phyloP scores from a whole-genome alignment of 53 echinoderm and acorn worm genomes.

The Arbacia lixula region DNA sequence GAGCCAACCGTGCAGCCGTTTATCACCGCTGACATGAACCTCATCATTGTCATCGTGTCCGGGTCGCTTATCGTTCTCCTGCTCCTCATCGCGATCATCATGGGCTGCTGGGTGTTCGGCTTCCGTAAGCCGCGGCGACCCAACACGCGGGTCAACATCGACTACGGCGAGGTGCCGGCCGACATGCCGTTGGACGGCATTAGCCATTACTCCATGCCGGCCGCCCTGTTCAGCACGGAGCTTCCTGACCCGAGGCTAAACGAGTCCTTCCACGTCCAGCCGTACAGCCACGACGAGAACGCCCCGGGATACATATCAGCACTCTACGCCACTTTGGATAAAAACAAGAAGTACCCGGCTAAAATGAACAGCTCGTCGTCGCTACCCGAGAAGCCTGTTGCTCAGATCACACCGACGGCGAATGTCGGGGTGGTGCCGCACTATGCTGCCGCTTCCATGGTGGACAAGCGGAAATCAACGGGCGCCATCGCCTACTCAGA shows the following conservation, averaged over 20 bases:
- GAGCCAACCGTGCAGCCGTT: conserved; percentile 33
- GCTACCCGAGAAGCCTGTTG: conserved; percentile 73
- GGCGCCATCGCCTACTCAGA: conserved; percentile 46
- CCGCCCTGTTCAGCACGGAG: conserved; percentile 51
- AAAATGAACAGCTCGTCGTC: conserved; percentile 55
- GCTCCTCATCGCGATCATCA: conserved; percentile 65
- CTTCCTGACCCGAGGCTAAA: conserved; percentile 25
- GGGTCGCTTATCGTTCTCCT: conserved; percentile 79
- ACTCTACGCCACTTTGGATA: conserved; percentile 88
- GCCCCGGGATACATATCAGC: conserved; percentile 87
- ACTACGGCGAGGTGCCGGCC: conserved; percentile 48
- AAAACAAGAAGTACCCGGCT: conserved; percentile 51
- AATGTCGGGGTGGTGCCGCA: conserved; percentile 10
- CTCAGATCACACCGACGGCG: conserved; percentile 75
- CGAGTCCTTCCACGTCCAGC: conserved; percentile 24
- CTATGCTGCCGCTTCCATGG: conserved; percentile 19
- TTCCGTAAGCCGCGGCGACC: conserved; percentile 78
- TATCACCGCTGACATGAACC: conserved; percentile 68
- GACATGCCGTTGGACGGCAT: conserved; percentile 52
- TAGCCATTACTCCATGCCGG: conserved; percentile 50
- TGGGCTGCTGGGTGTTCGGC: conserved; percentile 84
- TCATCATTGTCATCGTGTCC: conserved; percentile 73
- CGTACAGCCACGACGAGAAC: conserved; percentile 58
- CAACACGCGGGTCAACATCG: conserved; percentile 68
- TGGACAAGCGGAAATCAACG: conserved; percentile 52